These are phyloP conservation scores for Typhlomys cinereus DNA, from an alignment of 2,113 vertebrate genomes.

Conservation along the genomic window DNA sequence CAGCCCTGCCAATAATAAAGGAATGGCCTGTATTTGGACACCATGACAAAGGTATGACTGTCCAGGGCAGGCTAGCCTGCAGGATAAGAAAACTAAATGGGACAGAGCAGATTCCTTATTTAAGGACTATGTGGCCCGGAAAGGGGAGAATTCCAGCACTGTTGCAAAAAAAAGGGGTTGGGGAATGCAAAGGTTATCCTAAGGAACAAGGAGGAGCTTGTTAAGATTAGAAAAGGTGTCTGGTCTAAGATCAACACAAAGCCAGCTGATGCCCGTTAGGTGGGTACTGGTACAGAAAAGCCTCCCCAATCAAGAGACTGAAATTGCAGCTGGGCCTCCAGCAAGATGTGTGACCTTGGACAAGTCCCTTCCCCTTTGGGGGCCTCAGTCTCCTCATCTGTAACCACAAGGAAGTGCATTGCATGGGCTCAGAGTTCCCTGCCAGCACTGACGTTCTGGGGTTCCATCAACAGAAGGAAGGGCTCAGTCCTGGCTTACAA, in stretches of 20 bases:
- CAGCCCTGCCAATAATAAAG: neutral
- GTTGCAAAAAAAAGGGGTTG: neutral
- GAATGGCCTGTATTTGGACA: constrained; percentile 10
- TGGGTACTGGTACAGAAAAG: constrained; percentile 28
- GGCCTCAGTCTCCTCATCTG: constrained; percentile 67
- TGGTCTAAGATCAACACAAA: neutral
- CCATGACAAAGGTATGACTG: neutral
- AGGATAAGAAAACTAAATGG: neutral
- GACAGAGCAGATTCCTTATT: neutral
- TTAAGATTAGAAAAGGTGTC: neutral
- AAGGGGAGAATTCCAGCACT: constrained; percentile 13
- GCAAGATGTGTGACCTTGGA: constrained; percentile 75
- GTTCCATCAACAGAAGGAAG: constrained; percentile 66
- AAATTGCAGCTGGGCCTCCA: constrained; percentile 58
- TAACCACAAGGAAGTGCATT: neutral
- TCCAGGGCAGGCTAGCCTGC: neutral
- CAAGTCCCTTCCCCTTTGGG: constrained; percentile 64
- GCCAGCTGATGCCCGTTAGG: neutral
- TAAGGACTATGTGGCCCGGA: neutral
- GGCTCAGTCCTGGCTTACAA: constrained; percentile 69
- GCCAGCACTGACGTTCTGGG: constrained; percentile 51
- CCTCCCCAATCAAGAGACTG: constrained; percentile 48
- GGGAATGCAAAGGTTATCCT: constrained; percentile 57
- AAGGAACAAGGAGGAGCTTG: constrained; percentile 17
- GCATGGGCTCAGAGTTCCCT: constrained; percentile 33